Conservation (phyloP, 2,113 vertebrate species). For the Siphamia tubifer region DNA sequence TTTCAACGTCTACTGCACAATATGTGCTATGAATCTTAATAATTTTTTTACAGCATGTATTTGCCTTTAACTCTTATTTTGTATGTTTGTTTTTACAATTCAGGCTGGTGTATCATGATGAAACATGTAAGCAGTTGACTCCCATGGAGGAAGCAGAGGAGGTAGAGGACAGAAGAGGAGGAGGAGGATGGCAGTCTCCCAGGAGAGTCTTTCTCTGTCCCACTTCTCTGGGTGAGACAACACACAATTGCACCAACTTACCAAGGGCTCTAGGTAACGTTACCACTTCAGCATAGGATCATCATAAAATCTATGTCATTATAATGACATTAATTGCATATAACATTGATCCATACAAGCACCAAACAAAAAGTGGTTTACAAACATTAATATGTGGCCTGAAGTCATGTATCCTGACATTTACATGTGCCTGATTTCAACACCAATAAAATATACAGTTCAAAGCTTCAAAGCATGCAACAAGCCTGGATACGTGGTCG, state of each 20-base stretch:
- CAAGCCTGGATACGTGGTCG: too few species aligned
- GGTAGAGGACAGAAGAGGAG: slow-evolving; percentile 73
- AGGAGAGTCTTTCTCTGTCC: slow-evolving; percentile 92
- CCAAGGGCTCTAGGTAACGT: too few species aligned
- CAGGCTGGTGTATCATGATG: slow-evolving; percentile 91
- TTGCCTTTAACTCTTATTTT: not conserved
- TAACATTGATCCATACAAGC: too few species aligned
- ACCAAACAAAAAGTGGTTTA: too few species aligned
- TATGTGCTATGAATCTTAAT: not conserved
- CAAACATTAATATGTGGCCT: too few species aligned
- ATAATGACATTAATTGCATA: too few species aligned
- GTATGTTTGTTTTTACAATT: slow-evolving; percentile 1
- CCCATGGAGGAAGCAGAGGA: slow-evolving; percentile 82
- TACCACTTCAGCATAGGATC: too few species aligned
- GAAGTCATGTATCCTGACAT: too few species aligned
- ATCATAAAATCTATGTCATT: too few species aligned
- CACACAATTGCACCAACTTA: not conserved
- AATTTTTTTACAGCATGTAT: not conserved
- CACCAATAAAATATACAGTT: too few species aligned
- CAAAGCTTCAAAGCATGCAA: too few species aligned
- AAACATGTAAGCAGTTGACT: slow-evolving; percentile 90
- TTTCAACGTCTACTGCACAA: not conserved
- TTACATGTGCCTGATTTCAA: too few species aligned
- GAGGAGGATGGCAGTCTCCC: slow-evolving; percentile 82
- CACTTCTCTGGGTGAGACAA: slow-evolving; percentile 86